Conservation (phyloP, 2,797 vertebrate species). For the Tangara arthus region DNA sequence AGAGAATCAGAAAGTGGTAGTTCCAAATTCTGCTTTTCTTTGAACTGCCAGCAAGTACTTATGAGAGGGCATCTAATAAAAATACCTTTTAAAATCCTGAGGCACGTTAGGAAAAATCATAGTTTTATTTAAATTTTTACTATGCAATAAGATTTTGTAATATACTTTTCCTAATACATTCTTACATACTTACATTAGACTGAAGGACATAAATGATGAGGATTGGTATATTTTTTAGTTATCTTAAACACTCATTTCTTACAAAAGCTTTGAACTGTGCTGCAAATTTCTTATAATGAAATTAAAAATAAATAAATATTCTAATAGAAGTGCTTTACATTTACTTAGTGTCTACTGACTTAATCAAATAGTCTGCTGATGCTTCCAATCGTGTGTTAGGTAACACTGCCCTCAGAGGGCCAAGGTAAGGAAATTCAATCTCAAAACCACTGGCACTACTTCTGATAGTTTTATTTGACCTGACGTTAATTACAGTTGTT, state of each 20-base stretch:
- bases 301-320: conserved; percentile 8
- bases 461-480: background rate
- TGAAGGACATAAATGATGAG: background rate
- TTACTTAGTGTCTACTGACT: background rate
- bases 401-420: conserved; percentile 83
- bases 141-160: background rate
- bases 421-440: conserved; percentile 78
- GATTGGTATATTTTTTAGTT: background rate
- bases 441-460: conserved; percentile 23
- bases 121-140: background rate
- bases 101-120: background rate
- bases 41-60: background rate
- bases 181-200: background rate
- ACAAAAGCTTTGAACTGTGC: background rate
- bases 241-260: background rate
- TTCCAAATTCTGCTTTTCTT: conserved; percentile 12
- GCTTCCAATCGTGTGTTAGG: conserved; percentile 68
- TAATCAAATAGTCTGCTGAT: conserved; percentile 43
- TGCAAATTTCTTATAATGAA: background rate
- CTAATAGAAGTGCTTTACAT: background rate
- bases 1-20: background rate
- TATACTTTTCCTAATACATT: background rate
- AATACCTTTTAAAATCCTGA: background rate
- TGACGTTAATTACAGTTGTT: background rate
- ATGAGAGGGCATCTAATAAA: background rate